Evolutionary conservation across 2,113 vertebrate genomes (phyloP).

Genomic region (Murina feae): DNA sequence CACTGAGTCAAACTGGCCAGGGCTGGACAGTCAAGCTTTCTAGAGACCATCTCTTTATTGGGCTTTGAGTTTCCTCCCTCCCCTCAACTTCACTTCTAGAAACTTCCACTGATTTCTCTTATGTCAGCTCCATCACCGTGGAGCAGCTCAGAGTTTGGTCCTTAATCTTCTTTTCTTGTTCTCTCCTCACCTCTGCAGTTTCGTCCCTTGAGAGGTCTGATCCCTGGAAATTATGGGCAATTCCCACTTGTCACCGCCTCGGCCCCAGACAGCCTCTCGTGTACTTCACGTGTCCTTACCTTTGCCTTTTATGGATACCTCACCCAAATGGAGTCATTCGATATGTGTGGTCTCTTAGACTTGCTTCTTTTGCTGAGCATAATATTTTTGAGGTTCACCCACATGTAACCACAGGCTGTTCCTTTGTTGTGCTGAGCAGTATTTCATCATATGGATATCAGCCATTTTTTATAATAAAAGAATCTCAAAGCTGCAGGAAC

Average conservation of each 20-base stretch:
- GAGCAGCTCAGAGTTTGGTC: neutral
- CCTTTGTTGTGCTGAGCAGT: neutral
- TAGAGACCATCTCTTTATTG: neutral
- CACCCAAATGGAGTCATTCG: neutral
- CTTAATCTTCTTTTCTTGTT: neutral
- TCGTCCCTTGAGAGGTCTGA: neutral
- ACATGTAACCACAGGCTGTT: neutral
- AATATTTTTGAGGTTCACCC: neutral
- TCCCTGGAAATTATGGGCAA: neutral
- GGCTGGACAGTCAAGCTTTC: neutral
- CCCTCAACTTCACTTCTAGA: neutral
- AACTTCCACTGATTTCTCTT: neutral
- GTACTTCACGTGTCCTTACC: neutral
- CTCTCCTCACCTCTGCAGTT: neutral
- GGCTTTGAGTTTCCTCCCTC: neutral
- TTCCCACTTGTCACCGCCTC: neutral
- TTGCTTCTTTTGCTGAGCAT: neutral
- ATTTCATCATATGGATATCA: neutral
- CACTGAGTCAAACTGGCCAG: no score
- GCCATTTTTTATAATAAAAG: neutral
- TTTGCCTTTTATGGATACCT: neutral
- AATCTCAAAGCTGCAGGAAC: neutral
- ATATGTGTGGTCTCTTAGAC: neutral
- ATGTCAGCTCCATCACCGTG: accelerated
- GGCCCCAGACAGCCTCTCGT: neutral